Conservation (phyloP, 2,113 vertebrate genomes). For the Caloenas nicobarica region DNA sequence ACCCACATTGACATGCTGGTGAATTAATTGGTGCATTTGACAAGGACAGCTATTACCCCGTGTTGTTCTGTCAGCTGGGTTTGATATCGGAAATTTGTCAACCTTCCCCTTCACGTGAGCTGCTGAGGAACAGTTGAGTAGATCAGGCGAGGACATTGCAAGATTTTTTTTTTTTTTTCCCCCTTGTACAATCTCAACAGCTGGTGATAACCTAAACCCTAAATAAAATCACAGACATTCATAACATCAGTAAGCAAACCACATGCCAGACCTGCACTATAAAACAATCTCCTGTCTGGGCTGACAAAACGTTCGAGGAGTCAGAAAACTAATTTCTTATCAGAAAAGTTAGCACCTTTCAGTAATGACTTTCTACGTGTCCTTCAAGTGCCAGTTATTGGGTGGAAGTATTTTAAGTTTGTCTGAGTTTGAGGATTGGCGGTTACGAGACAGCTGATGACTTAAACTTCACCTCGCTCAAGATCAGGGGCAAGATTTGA, state of each 20-base stretch:
- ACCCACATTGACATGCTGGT: constrained; percentile 68
- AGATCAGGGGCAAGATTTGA: not conserved
- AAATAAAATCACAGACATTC: constrained; percentile 32
- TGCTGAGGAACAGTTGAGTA: constrained; percentile 63
- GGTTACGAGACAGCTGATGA: not conserved
- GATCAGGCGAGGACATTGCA: not conserved
- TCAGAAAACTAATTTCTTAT: constrained; percentile 31
- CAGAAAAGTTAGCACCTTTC: constrained; percentile 32
- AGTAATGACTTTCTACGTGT: constrained; percentile 13
- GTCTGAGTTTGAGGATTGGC: not conserved
- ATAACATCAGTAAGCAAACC: constrained; percentile 14
- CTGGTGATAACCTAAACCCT: constrained; percentile 20
- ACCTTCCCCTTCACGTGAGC: constrained; percentile 64
- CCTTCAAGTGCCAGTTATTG: not conserved
- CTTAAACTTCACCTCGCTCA: not conserved
- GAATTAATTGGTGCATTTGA: constrained; percentile 80
- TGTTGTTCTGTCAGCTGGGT: constrained; percentile 81
- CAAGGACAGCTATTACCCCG: constrained; percentile 80
- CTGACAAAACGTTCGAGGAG: constrained; percentile 3
- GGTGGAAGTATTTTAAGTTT: not conserved
- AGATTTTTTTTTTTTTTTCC: not conserved
- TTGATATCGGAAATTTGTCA: constrained; percentile 84
- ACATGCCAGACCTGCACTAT: not conserved
- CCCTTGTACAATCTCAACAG: not conserved
- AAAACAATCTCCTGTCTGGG: not conserved